A percentile compares a stretch with the other conserved stretches of the same genome.
These are phyloP conservation scores for Tetramorium alpestre DNA, from an alignment of 1,140 invertebrate species.

Conservation along the genomic window DNA sequence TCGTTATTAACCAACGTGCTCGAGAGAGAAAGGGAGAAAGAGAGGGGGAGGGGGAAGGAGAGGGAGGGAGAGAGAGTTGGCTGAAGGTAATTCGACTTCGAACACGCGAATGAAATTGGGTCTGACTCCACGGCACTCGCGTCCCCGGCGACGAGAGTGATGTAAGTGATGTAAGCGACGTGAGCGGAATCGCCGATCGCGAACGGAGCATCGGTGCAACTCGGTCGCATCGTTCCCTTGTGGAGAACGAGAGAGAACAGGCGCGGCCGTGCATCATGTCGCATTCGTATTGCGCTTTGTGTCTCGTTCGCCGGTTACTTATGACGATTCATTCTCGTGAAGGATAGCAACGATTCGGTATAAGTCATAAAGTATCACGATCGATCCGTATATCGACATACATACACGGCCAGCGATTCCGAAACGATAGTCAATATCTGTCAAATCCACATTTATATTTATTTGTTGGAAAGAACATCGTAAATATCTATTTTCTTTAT, in stretches of 20 bases:
- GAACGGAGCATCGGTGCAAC: background rate
- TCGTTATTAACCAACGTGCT: constrained; percentile 69
- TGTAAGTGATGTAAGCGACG: constrained; percentile 65
- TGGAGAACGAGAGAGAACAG: background rate
- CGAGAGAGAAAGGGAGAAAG: constrained; percentile 24
- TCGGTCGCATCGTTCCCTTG: background rate
- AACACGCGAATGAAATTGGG: constrained; percentile 73
- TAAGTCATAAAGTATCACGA: constrained; percentile 41
- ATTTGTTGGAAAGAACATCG: constrained; percentile 10
- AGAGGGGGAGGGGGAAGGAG: background rate
- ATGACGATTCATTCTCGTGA: constrained; percentile 27
- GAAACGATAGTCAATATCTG: constrained; percentile 13
- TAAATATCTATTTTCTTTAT: background rate
- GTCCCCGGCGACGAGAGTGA: constrained; percentile 34
- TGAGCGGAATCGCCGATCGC: constrained; percentile 54
- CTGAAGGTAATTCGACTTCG: constrained; percentile 70
- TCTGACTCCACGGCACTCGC: constrained; percentile 43
- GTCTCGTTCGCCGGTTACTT: constrained; percentile 36
- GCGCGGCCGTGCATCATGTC: constrained; percentile 15
- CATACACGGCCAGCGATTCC: background rate
- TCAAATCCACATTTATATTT: constrained; percentile 4
- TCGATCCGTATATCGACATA: background rate
- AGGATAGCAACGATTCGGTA: constrained; percentile 2
- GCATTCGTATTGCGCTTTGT: constrained; percentile 26
- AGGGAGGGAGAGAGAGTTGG: constrained; percentile 19